Evolutionary conservation across 2,113 vertebrate genomes (phyloP).

Genomic region (Ahaetulla prasina): DNA sequence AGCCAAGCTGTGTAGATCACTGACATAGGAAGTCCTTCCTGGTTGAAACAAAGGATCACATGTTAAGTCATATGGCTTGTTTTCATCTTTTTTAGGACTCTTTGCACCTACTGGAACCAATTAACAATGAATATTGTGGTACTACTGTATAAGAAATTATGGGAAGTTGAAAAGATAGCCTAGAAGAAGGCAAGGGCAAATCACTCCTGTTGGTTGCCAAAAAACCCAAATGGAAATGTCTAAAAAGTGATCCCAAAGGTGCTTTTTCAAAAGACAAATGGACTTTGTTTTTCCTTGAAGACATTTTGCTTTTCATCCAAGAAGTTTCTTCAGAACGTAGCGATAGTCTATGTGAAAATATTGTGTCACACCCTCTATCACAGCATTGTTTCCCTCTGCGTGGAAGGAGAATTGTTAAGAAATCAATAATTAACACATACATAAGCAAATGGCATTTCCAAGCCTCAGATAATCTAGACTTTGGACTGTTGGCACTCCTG

Average conservation of each 20-base stretch:
- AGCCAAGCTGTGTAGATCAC: not conserved
- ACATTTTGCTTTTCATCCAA: not conserved
- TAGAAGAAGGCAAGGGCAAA: not conserved
- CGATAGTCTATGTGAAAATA: not conserved
- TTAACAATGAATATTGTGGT: not conserved
- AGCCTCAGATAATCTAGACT: not conserved
- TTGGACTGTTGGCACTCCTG: not conserved
- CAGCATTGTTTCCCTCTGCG: not conserved
- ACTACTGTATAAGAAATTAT: not conserved
- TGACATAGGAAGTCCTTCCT: not conserved
- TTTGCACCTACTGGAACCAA: not conserved
- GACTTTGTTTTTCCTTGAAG: not conserved
- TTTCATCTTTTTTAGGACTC: not conserved
- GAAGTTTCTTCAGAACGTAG: not conserved
- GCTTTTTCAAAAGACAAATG: not conserved
- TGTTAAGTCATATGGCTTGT: not conserved
- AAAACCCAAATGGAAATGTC: not conserved
- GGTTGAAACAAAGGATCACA: not conserved
- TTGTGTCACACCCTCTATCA: not conserved
- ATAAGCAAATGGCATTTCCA: not conserved
- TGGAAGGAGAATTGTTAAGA: not conserved
- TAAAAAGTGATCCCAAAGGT: not conserved
- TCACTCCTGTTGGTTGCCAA: not conserved
- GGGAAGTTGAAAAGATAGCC: not conserved
- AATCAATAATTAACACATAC: not conserved